These are phyloP conservation scores for Acromyrmex charruanus DNA, from an alignment of 1,140 invertebrate genomes.

Conservation along the genomic window DNA sequence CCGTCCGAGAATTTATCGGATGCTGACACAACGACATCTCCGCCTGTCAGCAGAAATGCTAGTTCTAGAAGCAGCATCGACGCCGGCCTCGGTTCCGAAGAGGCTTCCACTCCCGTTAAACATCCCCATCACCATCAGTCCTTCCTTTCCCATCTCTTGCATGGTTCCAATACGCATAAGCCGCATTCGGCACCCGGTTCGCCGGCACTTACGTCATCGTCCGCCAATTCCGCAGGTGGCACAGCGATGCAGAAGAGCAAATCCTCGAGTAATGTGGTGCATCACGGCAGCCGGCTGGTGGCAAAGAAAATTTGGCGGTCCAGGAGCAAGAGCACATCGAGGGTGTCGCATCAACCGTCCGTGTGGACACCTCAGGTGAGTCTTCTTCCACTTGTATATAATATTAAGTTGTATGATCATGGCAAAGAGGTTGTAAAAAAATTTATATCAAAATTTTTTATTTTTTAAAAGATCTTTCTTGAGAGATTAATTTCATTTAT, in stretches of 20 bases:
- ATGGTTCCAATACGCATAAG: constrained; percentile 87
- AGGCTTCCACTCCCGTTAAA: constrained; percentile 86
- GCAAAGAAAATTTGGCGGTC: constrained; percentile 94
- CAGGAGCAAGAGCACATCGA: constrained; percentile 92
- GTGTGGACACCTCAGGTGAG: constrained; percentile 94
- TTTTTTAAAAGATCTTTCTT: not conserved
- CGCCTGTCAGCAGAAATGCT: constrained; percentile 85
- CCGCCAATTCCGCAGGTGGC: constrained; percentile 85
- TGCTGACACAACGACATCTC: constrained; percentile 85
- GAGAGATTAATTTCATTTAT: not conserved
- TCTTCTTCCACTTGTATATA: not conserved
- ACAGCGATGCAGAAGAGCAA: constrained; percentile 95
- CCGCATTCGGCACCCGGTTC: constrained; percentile 85
- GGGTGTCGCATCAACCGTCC: constrained; percentile 86
- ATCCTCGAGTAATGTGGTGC: constrained; percentile 94
- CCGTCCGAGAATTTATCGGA: constrained; percentile 83
- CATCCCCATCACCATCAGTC: constrained; percentile 88
- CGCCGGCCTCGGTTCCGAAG: constrained; percentile 84
- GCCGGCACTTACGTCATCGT: constrained; percentile 85
- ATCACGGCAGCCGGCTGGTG: constrained; percentile 90
- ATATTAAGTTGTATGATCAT: not conserved
- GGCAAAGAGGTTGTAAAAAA: not conserved
- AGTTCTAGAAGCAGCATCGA: constrained; percentile 88
- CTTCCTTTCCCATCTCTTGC: constrained; percentile 90
- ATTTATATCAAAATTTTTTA: not conserved